Conservation (phyloP, 2,888 invertebrate species). For the Napeogenes inachia region DNA sequence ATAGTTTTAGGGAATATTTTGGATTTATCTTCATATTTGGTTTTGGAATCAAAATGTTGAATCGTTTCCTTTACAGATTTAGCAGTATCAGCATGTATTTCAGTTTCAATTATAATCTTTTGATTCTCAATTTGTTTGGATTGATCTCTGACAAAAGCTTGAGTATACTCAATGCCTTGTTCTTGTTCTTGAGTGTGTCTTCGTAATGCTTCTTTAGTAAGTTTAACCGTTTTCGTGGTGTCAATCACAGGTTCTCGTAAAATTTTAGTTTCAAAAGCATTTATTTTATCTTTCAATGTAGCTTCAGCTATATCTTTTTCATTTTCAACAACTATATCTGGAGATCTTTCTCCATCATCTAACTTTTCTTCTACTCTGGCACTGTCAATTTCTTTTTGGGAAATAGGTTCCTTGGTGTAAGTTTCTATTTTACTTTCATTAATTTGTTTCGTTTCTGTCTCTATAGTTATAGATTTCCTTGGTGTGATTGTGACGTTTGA, state of each 20-base stretch:
- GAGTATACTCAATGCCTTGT: conserved; percentile 70
- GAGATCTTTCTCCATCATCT: conserved; percentile 66
- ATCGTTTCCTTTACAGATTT: conserved; percentile 72
- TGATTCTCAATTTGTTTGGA: conserved; percentile 64
- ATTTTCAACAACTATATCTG: conserved; percentile 61
- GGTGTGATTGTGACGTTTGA: conserved; percentile 72
- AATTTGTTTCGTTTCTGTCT: conserved; percentile 58
- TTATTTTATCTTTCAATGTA: conserved; percentile 65
- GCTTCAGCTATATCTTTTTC: conserved; percentile 73
- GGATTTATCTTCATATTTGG: conserved; percentile 58
- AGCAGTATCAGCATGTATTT: conserved; percentile 52
- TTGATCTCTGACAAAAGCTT: conserved; percentile 73
- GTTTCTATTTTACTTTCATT: conserved; percentile 52
- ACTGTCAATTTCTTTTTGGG: conserved; percentile 67
- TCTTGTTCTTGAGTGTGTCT: conserved; percentile 71
- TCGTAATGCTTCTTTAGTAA: conserved; percentile 73
- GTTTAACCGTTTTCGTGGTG: conserved; percentile 62
- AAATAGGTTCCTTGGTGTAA: conserved; percentile 58
- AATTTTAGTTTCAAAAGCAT: conserved; percentile 71
- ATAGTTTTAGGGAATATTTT: conserved; percentile 62
- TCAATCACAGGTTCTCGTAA: conserved; percentile 62
- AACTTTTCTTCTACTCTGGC: conserved; percentile 77
- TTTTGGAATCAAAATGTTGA: conserved; percentile 65
- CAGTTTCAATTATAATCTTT: conserved; percentile 49
- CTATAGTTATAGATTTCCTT: conserved; percentile 65